Conservation (phyloP, 2,888 invertebrate species). For the Megamerina dolium region DNA sequence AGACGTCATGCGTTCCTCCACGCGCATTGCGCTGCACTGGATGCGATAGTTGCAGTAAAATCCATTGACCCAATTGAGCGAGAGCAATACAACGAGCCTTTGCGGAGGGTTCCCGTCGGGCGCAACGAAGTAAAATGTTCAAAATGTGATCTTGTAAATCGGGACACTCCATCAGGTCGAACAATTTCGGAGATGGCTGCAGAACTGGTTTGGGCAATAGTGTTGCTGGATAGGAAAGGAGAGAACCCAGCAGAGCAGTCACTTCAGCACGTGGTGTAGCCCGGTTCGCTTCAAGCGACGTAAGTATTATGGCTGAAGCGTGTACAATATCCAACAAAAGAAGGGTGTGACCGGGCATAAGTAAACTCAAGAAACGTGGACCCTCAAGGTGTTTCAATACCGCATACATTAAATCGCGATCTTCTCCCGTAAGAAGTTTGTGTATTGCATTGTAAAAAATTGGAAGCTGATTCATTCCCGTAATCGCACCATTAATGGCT, state of each 20-base stretch:
- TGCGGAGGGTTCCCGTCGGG: slow-evolving; percentile 81
- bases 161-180: slow-evolving; percentile 47
- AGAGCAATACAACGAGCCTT: slow-evolving; percentile 84
- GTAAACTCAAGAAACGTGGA: slow-evolving; percentile 76
- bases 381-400: slow-evolving; percentile 78
- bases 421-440: slow-evolving; percentile 61
- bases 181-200: slow-evolving; percentile 55
- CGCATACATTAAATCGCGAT: slow-evolving; percentile 70
- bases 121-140: slow-evolving; percentile 78
- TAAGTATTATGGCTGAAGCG: slow-evolving; percentile 81
- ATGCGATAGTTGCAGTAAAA: slow-evolving; percentile 40
- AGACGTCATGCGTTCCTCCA: slow-evolving; percentile 18
- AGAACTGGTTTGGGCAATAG: slow-evolving; percentile 54
- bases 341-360: slow-evolving; percentile 82
- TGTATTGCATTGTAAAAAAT: slow-evolving; percentile 86
- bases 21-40: slow-evolving; percentile 20
- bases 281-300: slow-evolving; percentile 66
- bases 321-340: slow-evolving; percentile 83
- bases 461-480: slow-evolving; percentile 61
- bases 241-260: slow-evolving; percentile 78
- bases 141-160: slow-evolving; percentile 69
- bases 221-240: slow-evolving; percentile 73
- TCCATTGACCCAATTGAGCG: slow-evolving; percentile 68
- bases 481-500: slow-evolving; percentile 61
- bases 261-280: slow-evolving; percentile 86